A percentile compares a stretch with the other conserved stretches of the same genome.
phyloP scores from a whole-genome alignment of 2,888 invertebrate genomes.

The Pegoplata infirma region DNA sequence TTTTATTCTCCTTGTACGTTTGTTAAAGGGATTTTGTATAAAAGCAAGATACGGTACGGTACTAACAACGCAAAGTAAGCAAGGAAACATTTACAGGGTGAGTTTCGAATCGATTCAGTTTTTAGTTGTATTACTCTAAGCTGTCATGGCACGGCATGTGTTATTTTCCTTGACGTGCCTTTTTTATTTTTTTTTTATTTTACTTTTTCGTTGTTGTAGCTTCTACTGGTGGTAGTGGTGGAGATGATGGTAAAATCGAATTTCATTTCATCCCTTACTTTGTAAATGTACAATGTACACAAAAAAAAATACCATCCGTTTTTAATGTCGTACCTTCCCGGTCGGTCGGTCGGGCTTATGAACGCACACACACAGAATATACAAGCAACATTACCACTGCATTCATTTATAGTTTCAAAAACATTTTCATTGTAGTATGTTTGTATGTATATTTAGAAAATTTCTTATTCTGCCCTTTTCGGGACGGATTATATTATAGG shows the following conservation, averaged over 20 bases:
- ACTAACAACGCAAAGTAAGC: background rate
- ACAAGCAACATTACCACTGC: background rate
- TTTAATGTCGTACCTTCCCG: slow-evolving; percentile 12
- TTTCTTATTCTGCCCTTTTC: slow-evolving; percentile 26
- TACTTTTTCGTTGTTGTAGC: slow-evolving; percentile 22
- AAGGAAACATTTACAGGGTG: slow-evolving; percentile 48
- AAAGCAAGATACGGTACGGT: slow-evolving; percentile 29
- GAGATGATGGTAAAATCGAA: slow-evolving; percentile 43
- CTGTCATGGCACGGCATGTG: slow-evolving; percentile 57
- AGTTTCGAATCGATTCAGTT: slow-evolving; percentile 56
- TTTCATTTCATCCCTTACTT: slow-evolving; percentile 57
- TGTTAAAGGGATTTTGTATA: slow-evolving; percentile 44
- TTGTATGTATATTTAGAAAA: slow-evolving; percentile 10
- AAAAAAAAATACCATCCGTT: background rate
- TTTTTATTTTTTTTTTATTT: slow-evolving; percentile 45
- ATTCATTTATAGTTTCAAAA: too few species aligned
- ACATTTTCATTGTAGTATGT: background rate
- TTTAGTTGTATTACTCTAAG: slow-evolving; percentile 50
- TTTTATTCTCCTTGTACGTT: slow-evolving; percentile 24
- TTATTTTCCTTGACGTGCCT: slow-evolving; percentile 59
- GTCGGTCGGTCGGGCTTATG: background rate
- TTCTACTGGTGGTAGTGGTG: slow-evolving; percentile 31
- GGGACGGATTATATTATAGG: slow-evolving; percentile 7
- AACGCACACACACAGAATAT: background rate
- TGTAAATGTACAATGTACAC: background rate